Evolutionary conservation across 2,113 vertebrate genomes (phyloP).

Genomic region (Neotragus pygmaeus): DNA sequence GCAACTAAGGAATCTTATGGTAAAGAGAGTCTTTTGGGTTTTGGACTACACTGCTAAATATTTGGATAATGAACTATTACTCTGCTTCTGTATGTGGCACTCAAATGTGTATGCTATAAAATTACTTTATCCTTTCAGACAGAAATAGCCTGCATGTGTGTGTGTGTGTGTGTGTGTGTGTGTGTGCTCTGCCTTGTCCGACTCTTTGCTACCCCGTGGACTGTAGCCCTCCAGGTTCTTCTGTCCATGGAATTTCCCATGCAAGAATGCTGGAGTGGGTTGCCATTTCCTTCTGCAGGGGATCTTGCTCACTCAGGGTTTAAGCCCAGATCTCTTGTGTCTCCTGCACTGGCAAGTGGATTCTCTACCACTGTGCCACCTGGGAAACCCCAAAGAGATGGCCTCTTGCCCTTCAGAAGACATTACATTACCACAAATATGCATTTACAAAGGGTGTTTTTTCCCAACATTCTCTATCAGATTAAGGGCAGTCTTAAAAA

Average conservation of each 20-base stretch:
- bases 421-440: constrained; percentile 14
- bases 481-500: constrained; percentile 29
- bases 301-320: background rate
- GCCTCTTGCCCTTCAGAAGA: constrained; percentile 45
- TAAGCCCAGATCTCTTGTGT: background rate
- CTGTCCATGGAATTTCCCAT: background rate
- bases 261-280: background rate
- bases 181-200: background rate
- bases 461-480: background rate
- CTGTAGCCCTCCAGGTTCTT: background rate
- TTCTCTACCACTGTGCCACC: background rate
- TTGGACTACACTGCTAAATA: background rate
- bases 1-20: background rate
- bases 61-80: background rate
- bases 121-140: constrained; percentile 49
- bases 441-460: constrained; percentile 38
- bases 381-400: background rate
- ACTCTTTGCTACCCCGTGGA: background rate
- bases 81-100: background rate
- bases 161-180: background rate
- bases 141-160: constrained; percentile 1
- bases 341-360: background rate
- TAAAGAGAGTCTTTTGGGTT: background rate
- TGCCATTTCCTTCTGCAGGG: background rate
- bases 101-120: constrained; percentile 33